These are phyloP conservation scores for Alcedo atthis DNA, from an alignment of 2,797 vertebrate species.

Conservation along the genomic window DNA sequence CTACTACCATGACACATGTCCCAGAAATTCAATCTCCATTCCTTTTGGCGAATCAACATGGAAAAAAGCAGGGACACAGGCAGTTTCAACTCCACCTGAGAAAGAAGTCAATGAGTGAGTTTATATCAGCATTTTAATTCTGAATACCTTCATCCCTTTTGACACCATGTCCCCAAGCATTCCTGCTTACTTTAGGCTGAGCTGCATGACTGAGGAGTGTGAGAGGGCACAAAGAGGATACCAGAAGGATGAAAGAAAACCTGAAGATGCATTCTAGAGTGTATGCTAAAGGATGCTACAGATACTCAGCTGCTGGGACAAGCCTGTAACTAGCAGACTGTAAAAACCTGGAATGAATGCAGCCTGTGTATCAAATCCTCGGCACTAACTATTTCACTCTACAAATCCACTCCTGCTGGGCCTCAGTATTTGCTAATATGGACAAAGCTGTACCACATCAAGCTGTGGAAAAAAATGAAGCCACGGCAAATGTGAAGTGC, in stretches of 20 bases:
- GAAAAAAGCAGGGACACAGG: not conserved
- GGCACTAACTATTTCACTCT: not conserved
- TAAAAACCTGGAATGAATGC: not conserved
- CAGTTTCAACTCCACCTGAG: not conserved
- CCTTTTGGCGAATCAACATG: not conserved
- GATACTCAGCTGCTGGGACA: not conserved
- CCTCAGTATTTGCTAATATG: not conserved
- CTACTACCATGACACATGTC: slow-evolving; percentile 5
- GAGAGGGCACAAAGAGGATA: not conserved
- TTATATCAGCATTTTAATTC: not conserved
- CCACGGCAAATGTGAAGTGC: not conserved
- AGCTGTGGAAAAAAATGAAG: not conserved
- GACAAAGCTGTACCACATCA: not conserved
- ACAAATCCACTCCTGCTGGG: not conserved
- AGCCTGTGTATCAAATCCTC: not conserved
- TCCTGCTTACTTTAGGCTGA: not conserved
- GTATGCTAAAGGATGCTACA: not conserved
- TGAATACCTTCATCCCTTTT: not conserved
- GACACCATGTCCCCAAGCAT: not conserved
- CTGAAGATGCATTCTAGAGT: not conserved
- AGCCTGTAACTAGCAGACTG: not conserved
- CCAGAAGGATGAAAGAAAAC: not conserved
- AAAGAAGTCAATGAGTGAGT: not conserved
- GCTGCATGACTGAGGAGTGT: not conserved
- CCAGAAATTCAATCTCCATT: slow-evolving; percentile 10